Evolutionary conservation across 2,888 invertebrate genomes (phyloP).

Genomic region (Neoaliturus tenellus): DNA sequence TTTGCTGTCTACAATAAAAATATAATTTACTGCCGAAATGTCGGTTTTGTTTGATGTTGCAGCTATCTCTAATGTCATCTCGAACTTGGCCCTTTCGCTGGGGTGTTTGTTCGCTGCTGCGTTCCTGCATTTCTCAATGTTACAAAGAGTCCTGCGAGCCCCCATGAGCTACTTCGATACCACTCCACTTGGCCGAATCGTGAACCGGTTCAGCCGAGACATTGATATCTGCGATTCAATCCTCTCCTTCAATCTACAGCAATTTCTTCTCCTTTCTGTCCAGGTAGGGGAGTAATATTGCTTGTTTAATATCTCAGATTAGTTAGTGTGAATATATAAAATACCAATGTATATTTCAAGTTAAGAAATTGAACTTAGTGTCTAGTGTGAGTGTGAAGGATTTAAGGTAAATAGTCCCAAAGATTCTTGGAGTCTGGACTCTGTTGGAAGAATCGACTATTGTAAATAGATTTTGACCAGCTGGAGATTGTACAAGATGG

Average conservation of each 20-base stretch:
- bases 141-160: constrained; percentile 80
- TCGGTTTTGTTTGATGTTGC: neutral
- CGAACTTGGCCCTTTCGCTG: constrained; percentile 19
- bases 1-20: too few species aligned
- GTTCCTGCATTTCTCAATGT: constrained; percentile 70
- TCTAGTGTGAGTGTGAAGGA: too few species aligned
- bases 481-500: too few species aligned
- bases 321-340: too few species aligned
- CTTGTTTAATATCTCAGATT: too few species aligned
- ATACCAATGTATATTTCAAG: too few species aligned
- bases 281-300: neutral
- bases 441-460: too few species aligned
- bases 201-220: constrained; percentile 87
- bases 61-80: neutral
- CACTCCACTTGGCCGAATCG: constrained; percentile 85
- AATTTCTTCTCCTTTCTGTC: neutral
- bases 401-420: too few species aligned
- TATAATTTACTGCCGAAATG: too few species aligned
- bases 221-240: constrained; percentile 79
- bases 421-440: too few species aligned
- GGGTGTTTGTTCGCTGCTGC: constrained; percentile 45
- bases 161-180: constrained; percentile 87
- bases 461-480: too few species aligned
- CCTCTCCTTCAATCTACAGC: constrained; percentile 33
- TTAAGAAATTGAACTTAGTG: too few species aligned